These are phyloP conservation scores for Thamnophis sirtalis DNA, from an alignment of 2,113 vertebrate genomes.

Conservation along the genomic window DNA sequence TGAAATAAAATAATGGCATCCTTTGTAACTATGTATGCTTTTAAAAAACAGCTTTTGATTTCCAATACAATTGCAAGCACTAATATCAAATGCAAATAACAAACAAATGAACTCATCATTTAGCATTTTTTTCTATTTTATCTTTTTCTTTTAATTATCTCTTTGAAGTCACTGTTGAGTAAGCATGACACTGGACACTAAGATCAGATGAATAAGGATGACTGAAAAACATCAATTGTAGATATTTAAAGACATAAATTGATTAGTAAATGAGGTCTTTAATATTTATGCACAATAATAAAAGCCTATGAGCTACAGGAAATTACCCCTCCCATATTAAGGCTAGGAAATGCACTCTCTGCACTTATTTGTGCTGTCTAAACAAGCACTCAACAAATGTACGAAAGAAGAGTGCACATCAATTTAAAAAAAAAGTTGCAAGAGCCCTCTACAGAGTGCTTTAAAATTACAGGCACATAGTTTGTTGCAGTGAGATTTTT, in stretches of 20 bases:
- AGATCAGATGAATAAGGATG: slow-evolving; percentile 66
- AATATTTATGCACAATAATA: slow-evolving; percentile 71
- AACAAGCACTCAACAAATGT: slow-evolving; percentile 60
- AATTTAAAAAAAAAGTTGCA: slow-evolving; percentile 54
- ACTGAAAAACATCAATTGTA: slow-evolving; percentile 74
- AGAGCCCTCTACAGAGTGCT: slow-evolving; percentile 68
- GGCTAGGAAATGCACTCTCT: slow-evolving; percentile 75
- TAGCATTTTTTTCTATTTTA: slow-evolving; percentile 57
- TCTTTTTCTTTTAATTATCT: slow-evolving; percentile 60
- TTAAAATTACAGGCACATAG: slow-evolving; percentile 81
- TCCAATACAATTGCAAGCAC: slow-evolving; percentile 79
- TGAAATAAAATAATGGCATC: slow-evolving; percentile 71
- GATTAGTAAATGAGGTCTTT: slow-evolving; percentile 70
- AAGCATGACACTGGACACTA: slow-evolving; percentile 74
- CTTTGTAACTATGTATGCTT: slow-evolving; percentile 64
- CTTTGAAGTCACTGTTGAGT: slow-evolving; percentile 64
- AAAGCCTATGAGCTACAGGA: slow-evolving; percentile 69
- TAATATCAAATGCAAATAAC: slow-evolving; percentile 73
- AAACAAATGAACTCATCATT: slow-evolving; percentile 73
- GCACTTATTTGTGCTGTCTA: slow-evolving; percentile 70
- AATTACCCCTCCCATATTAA: slow-evolving; percentile 73
- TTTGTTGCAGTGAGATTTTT: slow-evolving; percentile 64
- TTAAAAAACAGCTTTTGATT: slow-evolving; percentile 69
- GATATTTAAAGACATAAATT: slow-evolving; percentile 70
- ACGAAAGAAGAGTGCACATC: slow-evolving; percentile 60